Evolutionary conservation across 2,888 invertebrate genomes (phyloP), one percentile per base, ranked within the genome.

Genomic region (Chrysodeixis includens): DNA sequence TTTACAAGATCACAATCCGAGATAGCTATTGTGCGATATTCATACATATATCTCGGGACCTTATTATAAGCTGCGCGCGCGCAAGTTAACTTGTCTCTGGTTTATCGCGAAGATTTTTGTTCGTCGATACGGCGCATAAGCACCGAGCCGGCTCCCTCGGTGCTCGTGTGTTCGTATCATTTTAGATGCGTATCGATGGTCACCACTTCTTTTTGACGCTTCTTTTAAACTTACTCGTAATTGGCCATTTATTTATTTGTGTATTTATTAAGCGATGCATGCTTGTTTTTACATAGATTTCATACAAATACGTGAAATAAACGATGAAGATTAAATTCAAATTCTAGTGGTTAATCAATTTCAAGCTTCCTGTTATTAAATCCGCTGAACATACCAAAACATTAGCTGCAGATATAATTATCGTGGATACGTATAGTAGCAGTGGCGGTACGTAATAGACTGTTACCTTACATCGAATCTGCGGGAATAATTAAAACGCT

Each of bases 51-150:
- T 90, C 89, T 90, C 81, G 80, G 83, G 75, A 82, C 86, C 91
- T 93, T 92, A 92, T 93, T 93, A 93, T 89, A 88, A 90, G 86
- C 88, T 83, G 82, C 86, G 86, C 89, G 82, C 81, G 88, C 88
- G 85, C 90, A 91, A 94, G 92, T 93, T 93, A 93, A 93, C 93
- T 93, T 94, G 94, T 94, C 91, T 90, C 86, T 86, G 84, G 83
- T 86, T 92, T 93, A 93, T 93, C 93, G 86, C 81, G 63, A 80
- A 92, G 94, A 94, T 94, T 92, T 92, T 91, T 86, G 90, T 90
- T 83, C 83, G 85, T 84, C 86, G 93, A 94, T 94, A 93, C 87
- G 88, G 84, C 74, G 79, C 84, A 83, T 85, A 85, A 83, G 83
- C 85, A 80, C 84, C 85, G 82, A 75, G 78, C 70, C 67, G 66